phyloP scores from a whole-genome alignment of 2,113 vertebrate species.

The Phrynosoma platyrhinos region DNA sequence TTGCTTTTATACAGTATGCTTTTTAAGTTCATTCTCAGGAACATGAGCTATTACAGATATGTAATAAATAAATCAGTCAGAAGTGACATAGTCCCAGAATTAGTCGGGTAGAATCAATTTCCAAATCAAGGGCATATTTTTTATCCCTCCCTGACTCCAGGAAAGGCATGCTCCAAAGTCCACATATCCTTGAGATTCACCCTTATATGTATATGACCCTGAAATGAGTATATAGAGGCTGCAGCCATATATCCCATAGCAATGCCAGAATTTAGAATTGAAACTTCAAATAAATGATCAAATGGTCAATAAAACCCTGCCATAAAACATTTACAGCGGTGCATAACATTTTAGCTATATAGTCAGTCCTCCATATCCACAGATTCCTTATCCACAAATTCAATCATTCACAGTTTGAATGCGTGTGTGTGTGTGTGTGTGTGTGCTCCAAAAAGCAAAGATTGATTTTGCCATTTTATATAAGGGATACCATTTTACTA shows the following conservation, averaged over 20 bases:
- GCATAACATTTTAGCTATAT: neutral
- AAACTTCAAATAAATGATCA: neutral
- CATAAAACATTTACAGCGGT: no score
- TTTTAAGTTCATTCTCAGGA: no score
- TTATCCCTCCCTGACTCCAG: neutral
- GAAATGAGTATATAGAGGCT: neutral
- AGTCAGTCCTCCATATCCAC: no score
- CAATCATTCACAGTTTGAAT: no score
- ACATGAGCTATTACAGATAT: no score
- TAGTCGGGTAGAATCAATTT: neutral
- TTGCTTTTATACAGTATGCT: neutral
- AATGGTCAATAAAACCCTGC: neutral
- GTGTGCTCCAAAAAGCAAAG: no score
- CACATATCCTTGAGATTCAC: neutral
- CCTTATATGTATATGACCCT: neutral
- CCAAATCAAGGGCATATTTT: neutral
- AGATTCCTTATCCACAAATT: no score
- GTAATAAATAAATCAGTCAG: neutral
- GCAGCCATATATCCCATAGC: neutral
- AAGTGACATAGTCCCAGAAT: neutral
- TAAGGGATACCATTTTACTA: no score
- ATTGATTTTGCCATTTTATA: no score
- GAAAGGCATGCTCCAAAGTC: neutral
- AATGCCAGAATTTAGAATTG: neutral
- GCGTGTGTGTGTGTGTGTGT: no score